Evolutionary conservation across 2,113 vertebrate genomes (phyloP).

Genomic region (Odocoileus virginianus): DNA sequence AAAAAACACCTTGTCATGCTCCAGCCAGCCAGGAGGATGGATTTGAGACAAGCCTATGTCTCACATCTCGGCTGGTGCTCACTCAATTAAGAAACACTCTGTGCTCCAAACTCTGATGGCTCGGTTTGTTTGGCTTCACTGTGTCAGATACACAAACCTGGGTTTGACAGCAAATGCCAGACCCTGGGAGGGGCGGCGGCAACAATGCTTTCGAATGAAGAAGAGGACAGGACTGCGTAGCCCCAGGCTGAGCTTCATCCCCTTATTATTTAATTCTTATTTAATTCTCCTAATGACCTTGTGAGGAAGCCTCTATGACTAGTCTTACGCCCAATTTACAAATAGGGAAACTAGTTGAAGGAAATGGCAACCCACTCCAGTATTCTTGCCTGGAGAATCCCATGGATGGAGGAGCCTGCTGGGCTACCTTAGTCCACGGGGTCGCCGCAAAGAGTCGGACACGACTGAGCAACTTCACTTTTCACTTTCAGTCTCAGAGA

Average conservation of each 20-base stretch:
- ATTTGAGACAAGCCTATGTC: background rate
- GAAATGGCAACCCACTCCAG: no score
- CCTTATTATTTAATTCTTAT: background rate
- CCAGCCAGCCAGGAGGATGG: background rate
- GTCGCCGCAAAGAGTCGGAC: no score
- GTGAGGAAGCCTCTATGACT: background rate
- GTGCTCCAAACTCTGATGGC: background rate
- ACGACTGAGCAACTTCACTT: no score
- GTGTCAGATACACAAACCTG: background rate
- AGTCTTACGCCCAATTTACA: fast-evolving
- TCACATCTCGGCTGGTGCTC: background rate
- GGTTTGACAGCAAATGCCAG: background rate
- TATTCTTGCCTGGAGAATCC: no score
- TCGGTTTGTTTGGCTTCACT: background rate
- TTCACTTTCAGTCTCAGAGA: background rate
- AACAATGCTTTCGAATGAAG: fast-evolving
- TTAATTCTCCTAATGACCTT: background rate
- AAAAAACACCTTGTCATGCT: background rate
- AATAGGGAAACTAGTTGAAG: background rate
- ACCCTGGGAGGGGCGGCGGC: background rate
- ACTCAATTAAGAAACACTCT: background rate
- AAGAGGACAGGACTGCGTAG: background rate
- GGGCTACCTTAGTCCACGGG: no score
- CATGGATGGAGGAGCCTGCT: no score
- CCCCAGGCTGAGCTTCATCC: background rate